A percentile compares a stretch with the other conserved stretches of the same genome.
phyloP scores from a whole-genome alignment of 2,888 invertebrate genomes.

The Hypsopygia costalis region DNA sequence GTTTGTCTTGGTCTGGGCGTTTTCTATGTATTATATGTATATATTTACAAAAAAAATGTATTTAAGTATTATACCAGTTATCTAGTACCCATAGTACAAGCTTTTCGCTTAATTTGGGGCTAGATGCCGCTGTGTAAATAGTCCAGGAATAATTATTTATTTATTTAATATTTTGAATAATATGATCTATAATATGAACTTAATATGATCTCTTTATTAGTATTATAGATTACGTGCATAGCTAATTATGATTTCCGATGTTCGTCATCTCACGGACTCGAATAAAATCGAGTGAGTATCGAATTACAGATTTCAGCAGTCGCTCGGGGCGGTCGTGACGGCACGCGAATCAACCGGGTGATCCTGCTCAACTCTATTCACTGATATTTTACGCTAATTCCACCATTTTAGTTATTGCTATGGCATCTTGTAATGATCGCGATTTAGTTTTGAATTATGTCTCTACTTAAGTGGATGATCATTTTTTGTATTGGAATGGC shows the following conservation, averaged over 20 bases:
- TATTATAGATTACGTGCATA: too few species aligned
- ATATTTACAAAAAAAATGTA: too few species aligned
- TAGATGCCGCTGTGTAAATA: too few species aligned
- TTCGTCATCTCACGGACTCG: not conserved
- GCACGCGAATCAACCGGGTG: constrained; percentile 54
- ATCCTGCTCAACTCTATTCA: constrained; percentile 43
- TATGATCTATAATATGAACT: too few species aligned
- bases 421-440: constrained; percentile 24
- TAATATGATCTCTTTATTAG: too few species aligned
- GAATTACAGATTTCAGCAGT: not conserved
- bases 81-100: too few species aligned
- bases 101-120: too few species aligned
- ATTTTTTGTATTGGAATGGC: not conserved
- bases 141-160: too few species aligned
- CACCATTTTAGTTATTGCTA: constrained; percentile 23
- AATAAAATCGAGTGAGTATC: not conserved
- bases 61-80: too few species aligned
- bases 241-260: not conserved
- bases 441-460: constrained; percentile 9
- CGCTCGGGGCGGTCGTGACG: constrained; percentile 48
- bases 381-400: constrained; percentile 39
- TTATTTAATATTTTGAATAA: too few species aligned
- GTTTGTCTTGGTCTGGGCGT: too few species aligned
- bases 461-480: not conserved
- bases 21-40: too few species aligned